Evolutionary conservation across 2,113 vertebrate species (phyloP).

Genomic region (Neopipo cinnamomea): DNA sequence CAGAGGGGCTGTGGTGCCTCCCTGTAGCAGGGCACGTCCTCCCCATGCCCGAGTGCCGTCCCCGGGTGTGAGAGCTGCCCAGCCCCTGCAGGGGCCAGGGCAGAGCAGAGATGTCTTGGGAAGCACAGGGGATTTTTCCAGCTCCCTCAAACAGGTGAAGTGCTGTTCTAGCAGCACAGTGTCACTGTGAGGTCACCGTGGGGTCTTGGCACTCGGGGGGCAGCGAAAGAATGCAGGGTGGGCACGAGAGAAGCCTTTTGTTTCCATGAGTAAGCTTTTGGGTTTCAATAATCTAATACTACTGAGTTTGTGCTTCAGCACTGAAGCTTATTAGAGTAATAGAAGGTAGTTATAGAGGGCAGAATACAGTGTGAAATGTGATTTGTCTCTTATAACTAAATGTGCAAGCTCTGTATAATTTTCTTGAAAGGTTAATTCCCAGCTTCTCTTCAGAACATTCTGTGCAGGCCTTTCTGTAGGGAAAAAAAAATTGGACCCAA

Average conservation of each 20-base stretch:
- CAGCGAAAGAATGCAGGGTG: not conserved
- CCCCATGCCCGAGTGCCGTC: no score
- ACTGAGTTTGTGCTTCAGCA: not conserved
- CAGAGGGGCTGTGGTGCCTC: not conserved
- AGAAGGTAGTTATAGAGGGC: not conserved
- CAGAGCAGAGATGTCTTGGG: not conserved
- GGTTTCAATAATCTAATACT: not conserved
- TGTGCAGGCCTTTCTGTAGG: constrained; percentile 58
- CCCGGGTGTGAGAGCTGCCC: not conserved
- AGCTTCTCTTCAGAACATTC: constrained; percentile 61
- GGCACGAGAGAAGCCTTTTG: not conserved
- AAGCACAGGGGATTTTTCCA: not conserved
- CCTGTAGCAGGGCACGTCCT: no score
- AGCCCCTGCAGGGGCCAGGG: not conserved
- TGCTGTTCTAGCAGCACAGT: not conserved
- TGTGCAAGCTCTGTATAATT: not conserved
- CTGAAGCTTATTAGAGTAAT: not conserved
- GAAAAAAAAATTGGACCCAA: constrained; percentile 51
- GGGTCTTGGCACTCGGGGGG: not conserved
- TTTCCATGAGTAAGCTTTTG: not conserved
- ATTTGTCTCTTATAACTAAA: not conserved
- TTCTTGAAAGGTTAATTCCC: constrained; percentile 50
- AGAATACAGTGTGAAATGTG: not conserved
- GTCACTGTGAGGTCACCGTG: rapidly evolving
- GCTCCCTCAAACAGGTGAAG: not conserved